Evolutionary conservation across 2,797 vertebrate species (phyloP).

Genomic region (Tauraco hartlaubi): DNA sequence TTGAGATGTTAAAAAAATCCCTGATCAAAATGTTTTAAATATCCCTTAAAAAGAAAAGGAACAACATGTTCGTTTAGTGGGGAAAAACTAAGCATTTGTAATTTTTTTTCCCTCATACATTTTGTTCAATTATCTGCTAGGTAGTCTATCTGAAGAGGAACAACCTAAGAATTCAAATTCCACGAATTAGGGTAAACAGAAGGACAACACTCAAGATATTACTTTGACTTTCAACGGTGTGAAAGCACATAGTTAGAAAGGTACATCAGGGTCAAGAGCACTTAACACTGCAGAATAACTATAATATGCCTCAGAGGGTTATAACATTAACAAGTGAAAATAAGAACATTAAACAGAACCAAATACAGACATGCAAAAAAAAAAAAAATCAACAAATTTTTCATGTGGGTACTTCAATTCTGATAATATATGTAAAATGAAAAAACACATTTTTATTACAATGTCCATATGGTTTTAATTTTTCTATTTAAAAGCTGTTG

Average conservation of each 20-base stretch:
- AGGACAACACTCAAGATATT: not conserved
- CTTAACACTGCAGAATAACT: not conserved
- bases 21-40: not conserved
- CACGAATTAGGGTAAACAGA: not conserved
- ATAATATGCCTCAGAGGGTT: not conserved
- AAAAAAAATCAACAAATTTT: not conserved
- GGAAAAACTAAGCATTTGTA: not conserved
- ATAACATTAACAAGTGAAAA: not conserved
- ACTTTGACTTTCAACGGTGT: not conserved
- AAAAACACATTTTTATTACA: not conserved
- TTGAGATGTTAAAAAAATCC: not conserved
- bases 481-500: not conserved
- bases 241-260: not conserved
- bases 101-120: not conserved
- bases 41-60: not conserved
- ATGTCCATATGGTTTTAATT: not conserved
- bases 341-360: not conserved
- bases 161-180: not conserved
- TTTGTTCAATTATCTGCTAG: not conserved
- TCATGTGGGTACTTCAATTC: not conserved
- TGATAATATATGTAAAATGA: not conserved
- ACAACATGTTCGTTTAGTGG: not conserved
- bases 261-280: not conserved
- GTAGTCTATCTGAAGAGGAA: not conserved
- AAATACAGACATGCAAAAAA: not conserved